Conservation (phyloP, 2,113 vertebrate genomes). For the Acrocephalus arundinaceus region DNA sequence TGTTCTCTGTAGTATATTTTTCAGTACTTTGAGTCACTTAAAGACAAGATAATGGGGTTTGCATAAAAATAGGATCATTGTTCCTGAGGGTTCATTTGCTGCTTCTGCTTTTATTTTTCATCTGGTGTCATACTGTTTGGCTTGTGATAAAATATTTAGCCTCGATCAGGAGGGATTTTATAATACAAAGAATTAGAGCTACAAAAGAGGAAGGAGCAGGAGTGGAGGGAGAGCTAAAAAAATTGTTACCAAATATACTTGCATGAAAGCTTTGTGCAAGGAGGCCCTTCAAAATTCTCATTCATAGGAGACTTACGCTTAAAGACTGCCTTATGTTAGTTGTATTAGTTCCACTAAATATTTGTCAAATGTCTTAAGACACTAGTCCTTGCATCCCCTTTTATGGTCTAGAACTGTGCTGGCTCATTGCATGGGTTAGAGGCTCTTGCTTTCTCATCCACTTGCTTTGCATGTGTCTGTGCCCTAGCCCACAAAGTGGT, state of each 20-base stretch:
- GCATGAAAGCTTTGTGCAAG: neutral
- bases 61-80: neutral
- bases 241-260: neutral
- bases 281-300: neutral
- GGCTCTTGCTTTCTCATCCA: neutral
- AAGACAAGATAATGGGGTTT: neutral
- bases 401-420: neutral
- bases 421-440: neutral
- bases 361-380: neutral
- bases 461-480: neutral
- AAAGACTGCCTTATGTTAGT: neutral
- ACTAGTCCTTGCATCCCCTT: neutral
- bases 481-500: neutral
- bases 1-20: neutral
- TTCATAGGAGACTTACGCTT: neutral
- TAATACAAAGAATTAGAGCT: conserved; percentile 30
- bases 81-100: conserved; percentile 1
- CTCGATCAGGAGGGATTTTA: conserved; percentile 27
- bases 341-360: neutral
- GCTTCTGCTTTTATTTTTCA: conserved; percentile 45
- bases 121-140: conserved; percentile 11
- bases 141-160: conserved; percentile 35
- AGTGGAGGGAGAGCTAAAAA: neutral
- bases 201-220: neutral
- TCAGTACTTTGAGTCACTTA: neutral